Evolutionary conservation across 2,888 invertebrate genomes (phyloP), one percentile per base, ranked within the genome.

Genomic region (Bembecia ichneumoniformis): DNA sequence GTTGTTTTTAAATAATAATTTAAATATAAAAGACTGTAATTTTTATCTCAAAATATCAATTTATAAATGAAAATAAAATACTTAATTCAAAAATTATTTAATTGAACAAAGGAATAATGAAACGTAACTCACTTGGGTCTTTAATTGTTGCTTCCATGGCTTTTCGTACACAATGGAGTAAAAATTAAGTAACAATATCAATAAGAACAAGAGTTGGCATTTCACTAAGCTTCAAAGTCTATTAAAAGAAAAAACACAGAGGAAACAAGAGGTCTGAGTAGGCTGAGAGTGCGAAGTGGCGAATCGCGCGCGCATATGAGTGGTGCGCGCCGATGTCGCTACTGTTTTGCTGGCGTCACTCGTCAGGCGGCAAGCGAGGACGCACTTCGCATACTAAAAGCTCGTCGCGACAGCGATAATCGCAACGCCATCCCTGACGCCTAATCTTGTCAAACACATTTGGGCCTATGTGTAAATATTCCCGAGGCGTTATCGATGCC

Each of bases 361-460:
- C n/a, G n/a, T n/a, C 83, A 73, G 71, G 74, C 81, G 71, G 66
- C 81, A 76, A 64, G 58, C 58, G 67, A 81, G 82, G 77, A 84
- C 84, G 77, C 83, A 69, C 71, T 70, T 69, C 77, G 87, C 80
- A 87, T 86, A 86, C 83, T 86, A 87, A 86, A 75, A 74, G 64
- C 69, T 60, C 58, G 71, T 60, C 75, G 75, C 75, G 71, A 76
- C 77, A 62, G 66, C 66, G 70, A 79, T 77, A 71, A 82, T 82
- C 77, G 78, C 79, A 65, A 58, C 56, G 51, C 66, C 71, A 74
- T 71, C 75, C 73, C 67, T 66, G 63, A 62, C 66, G 68, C 68
- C 71, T 77, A 74, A 81, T 79, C 81, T 80, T 67, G 62, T 55
- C 72, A 72, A 77, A 77, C 74, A 77, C 59, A 69, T 76, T 79